Base-by-base conservation (phyloP, 2,888 invertebrate species). In the Zonitis immaculata region DNA sequence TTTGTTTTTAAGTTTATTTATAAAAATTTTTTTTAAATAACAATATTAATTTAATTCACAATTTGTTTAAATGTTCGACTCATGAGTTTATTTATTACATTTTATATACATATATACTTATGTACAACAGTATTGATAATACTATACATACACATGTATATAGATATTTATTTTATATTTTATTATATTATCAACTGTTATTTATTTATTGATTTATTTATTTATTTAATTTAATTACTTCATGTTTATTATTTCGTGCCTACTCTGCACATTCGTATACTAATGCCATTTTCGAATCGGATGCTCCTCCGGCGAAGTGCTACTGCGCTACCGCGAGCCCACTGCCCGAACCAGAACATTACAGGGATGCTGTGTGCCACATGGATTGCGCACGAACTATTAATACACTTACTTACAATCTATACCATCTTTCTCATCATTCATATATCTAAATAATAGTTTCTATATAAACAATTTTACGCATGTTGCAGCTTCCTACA, bases 221-320 rank as follows among this genome's bases (percentile, higher is more conserved):
- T 39, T n/a, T n/a, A 11, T 20, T 18, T 20, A 16, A 54, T 63
- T 70, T 68, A 61, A 73, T 74, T 74, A 74, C 68, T 73, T 73
- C 73, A 75, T 76, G 68, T 72, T 73, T 73, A 72, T 68, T 68
- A 70, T 66, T 70, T 71, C 67, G 71, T 73, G 71, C 70, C 68
- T 71, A 74, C 71, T 72, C 65, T 72, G 73, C 72, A 75, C 75
- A 71, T 70, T 71, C 72, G 72, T 72, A 70, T 70, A 75, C 74
- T 73, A 70, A 69, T 70, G 71, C 70, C 73, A 71, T 72, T 67
- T n/a, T 66, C 70, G 70, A 65, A 62, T 64, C 64, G 60, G 68
- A 67, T 65, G 68, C 66, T 70, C 69, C 68, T 66, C 69, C 69
- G 64, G 63, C 66, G 66, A 68, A 69, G 65, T 69, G 69, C 69